Base-by-base conservation (phyloP, 2,888 invertebrate species). In the Cheilosia vulpina region DNA sequence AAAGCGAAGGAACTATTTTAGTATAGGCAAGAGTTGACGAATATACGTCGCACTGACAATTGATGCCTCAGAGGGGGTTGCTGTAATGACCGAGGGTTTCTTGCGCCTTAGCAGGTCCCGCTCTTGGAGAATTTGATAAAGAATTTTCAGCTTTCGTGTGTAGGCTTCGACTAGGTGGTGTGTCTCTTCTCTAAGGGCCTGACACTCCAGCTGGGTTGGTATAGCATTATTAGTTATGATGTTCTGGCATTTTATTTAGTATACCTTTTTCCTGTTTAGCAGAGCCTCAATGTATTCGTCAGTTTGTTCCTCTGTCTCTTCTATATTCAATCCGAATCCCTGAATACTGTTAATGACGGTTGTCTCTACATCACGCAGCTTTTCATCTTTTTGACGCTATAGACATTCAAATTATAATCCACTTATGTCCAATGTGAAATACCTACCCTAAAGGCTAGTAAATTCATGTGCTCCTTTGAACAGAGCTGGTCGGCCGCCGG, bases 331-430 rank as follows among this genome's bases (percentile, higher is more conserved):
- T 1, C 80, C 75, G 41, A 80, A 84, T 6, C 79, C 79, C 2
- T 95, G 94, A 89, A 96, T 94, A 41, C 94, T 94, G 24, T 97
- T 89, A 7, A 96, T 92, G 0, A 96, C 94, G 3, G 95, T 94
- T 76, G 94, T 93, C 65, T 95, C 94, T 2, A 98, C 94, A 73
- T 96, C 95, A 89, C 98, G 98, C 89, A 98, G 91, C 90, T 95
- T 94, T 80, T 93, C 93, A 91, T 97, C 97, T 91, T 96, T 95
- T 90, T 95, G 94, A 89, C 94, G 93, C 96, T 96, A 88, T 38
- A 2, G 11, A 6, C 38, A 31, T 41, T 1, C 13, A 47, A 2
- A 38, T 11, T 31, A 4, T 24, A 2, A 34, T 2, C 13, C 13
- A 6, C 21, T 57, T 2, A 4, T 13, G 6, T n/a, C 34, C 9